These are phyloP conservation scores for Diphyllodes magnificus DNA, from an alignment of 2,113 vertebrate species.

Conservation along the genomic window DNA sequence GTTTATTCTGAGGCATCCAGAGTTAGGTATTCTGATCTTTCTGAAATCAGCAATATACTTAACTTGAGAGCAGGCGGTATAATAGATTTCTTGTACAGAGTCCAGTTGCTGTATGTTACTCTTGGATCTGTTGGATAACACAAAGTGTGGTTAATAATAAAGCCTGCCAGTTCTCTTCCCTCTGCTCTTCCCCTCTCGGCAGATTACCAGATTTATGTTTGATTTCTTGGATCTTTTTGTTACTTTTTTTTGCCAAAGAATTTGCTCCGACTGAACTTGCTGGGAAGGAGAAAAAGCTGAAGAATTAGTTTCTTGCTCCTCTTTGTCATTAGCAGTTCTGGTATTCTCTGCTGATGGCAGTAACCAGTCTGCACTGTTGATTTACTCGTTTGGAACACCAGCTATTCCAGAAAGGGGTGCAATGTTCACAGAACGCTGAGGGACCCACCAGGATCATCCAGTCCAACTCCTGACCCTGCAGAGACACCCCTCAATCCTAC, in stretches of 20 bases:
- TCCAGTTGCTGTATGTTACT: slow-evolving; percentile 12
- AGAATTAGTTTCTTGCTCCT: not conserved
- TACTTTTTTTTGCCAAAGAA: slow-evolving; percentile 1
- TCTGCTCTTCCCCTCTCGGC: not conserved
- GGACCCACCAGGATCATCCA: not conserved
- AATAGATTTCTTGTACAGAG: not conserved
- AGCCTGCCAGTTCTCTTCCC: slow-evolving; percentile 12
- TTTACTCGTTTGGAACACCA: accelerated
- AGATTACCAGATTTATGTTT: slow-evolving; percentile 14
- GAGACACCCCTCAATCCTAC: not conserved
- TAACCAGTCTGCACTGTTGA: not conserved
- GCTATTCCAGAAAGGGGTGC: not conserved
- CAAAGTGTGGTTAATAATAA: not conserved
- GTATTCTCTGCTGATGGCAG: not conserved
- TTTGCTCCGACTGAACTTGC: slow-evolving; percentile 4
- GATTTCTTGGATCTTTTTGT: slow-evolving; percentile 34
- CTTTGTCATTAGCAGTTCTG: not conserved
- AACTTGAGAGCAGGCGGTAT: not conserved
- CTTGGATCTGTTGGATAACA: not conserved
- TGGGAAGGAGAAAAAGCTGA: slow-evolving; percentile 5
- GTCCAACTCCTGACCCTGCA: not conserved
- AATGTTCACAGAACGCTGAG: too few species aligned
- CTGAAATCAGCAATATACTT: not conserved
- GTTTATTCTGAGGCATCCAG: not conserved
- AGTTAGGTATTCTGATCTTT: not conserved